Evolutionary conservation across 1,140 invertebrate species (phyloP).

Genomic region (Phymastichus coffea): DNA sequence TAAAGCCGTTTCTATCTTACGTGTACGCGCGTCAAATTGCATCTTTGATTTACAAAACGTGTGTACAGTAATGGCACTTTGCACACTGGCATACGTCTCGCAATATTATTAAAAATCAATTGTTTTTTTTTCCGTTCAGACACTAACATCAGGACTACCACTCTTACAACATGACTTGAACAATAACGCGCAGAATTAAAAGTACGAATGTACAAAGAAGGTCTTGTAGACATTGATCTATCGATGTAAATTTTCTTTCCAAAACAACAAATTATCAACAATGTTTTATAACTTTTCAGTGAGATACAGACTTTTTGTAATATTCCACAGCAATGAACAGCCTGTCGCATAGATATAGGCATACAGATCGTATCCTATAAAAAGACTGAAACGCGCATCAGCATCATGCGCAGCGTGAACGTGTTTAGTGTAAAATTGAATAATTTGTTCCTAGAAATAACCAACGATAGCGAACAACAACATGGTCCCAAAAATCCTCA

Average conservation of each 20-base stretch:
- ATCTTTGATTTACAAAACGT: constrained; percentile 31
- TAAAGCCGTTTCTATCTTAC: constrained; percentile 35
- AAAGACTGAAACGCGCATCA: constrained; percentile 27
- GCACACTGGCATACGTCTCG: constrained; percentile 45
- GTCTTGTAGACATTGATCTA: not conserved
- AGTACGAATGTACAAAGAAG: constrained; percentile 3
- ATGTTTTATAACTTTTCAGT: constrained; percentile 14
- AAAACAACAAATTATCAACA: constrained; percentile 17
- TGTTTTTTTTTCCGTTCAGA: constrained; percentile 15
- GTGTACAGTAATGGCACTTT: constrained; percentile 50
- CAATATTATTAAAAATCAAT: constrained; percentile 24
- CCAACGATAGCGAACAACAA: constrained; percentile 21
- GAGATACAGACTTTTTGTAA: not conserved
- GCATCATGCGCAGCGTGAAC: constrained; percentile 18
- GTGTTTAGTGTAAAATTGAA: constrained; percentile 25
- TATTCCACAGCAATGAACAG: constrained; percentile 2
- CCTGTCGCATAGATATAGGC: constrained; percentile 12
- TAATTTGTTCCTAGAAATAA: constrained; percentile 28
- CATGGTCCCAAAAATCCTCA: constrained; percentile 18
- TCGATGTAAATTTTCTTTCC: not conserved
- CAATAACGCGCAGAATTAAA: constrained; percentile 16
- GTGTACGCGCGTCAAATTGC: constrained; percentile 17
- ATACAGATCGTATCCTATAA: constrained; percentile 21
- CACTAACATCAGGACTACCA: constrained; percentile 22
- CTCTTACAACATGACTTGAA: constrained; percentile 22